Percentiles rank a stretch among this genome's conserved stretches.
Evolutionary conservation across 1,140 invertebrate species (phyloP).

Genomic region (Alviniconcha marisindica): DNA sequence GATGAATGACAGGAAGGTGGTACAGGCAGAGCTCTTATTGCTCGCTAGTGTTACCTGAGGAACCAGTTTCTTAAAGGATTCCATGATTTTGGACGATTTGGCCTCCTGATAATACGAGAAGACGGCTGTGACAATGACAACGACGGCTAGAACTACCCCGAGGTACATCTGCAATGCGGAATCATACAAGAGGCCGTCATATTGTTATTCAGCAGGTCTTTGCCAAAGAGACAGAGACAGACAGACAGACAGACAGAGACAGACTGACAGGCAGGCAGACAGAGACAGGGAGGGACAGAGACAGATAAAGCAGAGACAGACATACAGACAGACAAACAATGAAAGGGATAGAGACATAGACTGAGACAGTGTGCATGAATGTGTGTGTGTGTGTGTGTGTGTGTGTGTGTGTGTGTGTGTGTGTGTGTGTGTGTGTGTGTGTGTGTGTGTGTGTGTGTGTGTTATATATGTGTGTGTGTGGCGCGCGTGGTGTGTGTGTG

Average conservation of each 20-base stretch:
- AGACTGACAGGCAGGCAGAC: background rate
- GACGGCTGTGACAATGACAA: slow-evolving; percentile 76
- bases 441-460: too few species aligned
- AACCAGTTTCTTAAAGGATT: slow-evolving; percentile 77
- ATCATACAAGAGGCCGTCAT: too few species aligned
- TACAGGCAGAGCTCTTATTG: background rate
- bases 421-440: too few species aligned
- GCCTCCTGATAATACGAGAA: slow-evolving; percentile 78
- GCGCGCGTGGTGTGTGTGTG: too few species aligned
- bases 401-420: too few species aligned
- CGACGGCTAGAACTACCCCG: slow-evolving; percentile 75
- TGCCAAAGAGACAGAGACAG: slow-evolving; percentile 37
- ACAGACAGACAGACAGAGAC: background rate
- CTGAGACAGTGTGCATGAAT: too few species aligned
- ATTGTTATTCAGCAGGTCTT: too few species aligned
- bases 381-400: too few species aligned
- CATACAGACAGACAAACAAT: too few species aligned
- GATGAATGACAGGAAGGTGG: background rate
- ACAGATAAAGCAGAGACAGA: too few species aligned
- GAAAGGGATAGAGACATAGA: too few species aligned
- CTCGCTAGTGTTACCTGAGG: slow-evolving; percentile 71
- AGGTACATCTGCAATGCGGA: slow-evolving; percentile 77
- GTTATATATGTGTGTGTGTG: too few species aligned
- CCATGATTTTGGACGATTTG: slow-evolving; percentile 77
- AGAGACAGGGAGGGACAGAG: background rate